Conservation (phyloP, 2,113 vertebrate genomes). For the Forbesichthys papilliferus region DNA sequence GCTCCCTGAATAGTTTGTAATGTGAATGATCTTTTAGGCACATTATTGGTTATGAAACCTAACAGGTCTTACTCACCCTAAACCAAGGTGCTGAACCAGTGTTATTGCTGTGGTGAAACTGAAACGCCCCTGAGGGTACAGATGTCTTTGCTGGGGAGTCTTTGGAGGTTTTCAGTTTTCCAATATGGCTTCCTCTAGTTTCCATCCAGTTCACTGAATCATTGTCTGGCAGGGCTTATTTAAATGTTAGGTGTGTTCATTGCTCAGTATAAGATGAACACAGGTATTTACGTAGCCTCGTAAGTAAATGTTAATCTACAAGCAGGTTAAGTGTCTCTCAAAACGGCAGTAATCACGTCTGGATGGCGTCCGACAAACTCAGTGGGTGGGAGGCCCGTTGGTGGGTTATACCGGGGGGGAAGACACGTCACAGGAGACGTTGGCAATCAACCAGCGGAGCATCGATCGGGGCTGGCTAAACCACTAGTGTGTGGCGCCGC, state of each 20-base stretch:
- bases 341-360: neutral
- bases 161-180: slow-evolving; percentile 5
- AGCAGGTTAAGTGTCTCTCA: neutral
- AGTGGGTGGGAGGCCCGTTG: neutral
- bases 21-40: neutral
- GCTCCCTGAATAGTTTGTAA: no score
- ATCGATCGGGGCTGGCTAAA: slow-evolving; percentile 44
- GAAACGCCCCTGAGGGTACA: neutral
- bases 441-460: no score
- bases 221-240: no score
- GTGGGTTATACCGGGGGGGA: no score
- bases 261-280: neutral
- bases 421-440: neutral
- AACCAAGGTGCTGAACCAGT: neutral
- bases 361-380: slow-evolving; percentile 20
- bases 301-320: neutral
- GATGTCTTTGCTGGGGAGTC: slow-evolving; percentile 13
- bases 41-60: neutral
- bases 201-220: no score
- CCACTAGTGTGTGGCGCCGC: slow-evolving; percentile 86
- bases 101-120: neutral
- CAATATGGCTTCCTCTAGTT: slow-evolving; percentile 7
- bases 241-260: neutral
- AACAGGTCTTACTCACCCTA: neutral
- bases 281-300: neutral